Base-by-base conservation (phyloP, 2,113 vertebrate genomes). In the Etia nguti region DNA sequence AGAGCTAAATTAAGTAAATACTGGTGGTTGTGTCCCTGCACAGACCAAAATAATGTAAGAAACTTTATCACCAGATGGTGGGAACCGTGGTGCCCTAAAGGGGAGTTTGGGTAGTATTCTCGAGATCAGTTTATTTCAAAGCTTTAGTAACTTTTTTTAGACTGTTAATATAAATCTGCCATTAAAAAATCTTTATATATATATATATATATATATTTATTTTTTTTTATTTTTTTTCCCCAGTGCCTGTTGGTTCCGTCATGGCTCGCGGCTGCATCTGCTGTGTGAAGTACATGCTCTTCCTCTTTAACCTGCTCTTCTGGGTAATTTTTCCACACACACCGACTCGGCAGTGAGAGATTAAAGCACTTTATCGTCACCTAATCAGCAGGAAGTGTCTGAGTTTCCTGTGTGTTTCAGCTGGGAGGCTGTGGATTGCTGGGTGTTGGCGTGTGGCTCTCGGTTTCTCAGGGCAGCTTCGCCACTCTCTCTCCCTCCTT, bases 211-310 rank as follows among this genome's bases (percentile, higher is more conserved):
- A 62, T 36, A 36, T 65, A 65, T 65, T n/a, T 31, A 31, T 31
- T 1, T 56, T 20, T 4, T 34, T 56, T 10, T 9, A 36, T 93
- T 97, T 96, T 65, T 97, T 97, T 97, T n/a, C n/a, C n/a, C 92
- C 97, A 98, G 97, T 65, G 24, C 15, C 36, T 77, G 38, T 82
- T 4, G 10, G 2, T 81, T 97, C 95, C 97, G 96, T 96, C 97
- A 99, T 99, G 99, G 98, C 99, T 89, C 97, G 98, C 43, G 98
- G 98, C 93, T 99, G 99, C 95, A 96, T 99, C 94, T 99, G 98
- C 96, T 99, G 98, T 91, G 97, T 99, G 92, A 99, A 99, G 94
- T 99, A 99, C 96, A 97, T 98, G 98, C 98, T 99, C 97, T 99
- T 99, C 96, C 98, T 99, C 95, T 99, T 99, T 97, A 99, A 99